These are phyloP conservation scores for Zygaena filipendulae DNA, from an alignment of 2,888 invertebrate species.

Conservation along the genomic window DNA sequence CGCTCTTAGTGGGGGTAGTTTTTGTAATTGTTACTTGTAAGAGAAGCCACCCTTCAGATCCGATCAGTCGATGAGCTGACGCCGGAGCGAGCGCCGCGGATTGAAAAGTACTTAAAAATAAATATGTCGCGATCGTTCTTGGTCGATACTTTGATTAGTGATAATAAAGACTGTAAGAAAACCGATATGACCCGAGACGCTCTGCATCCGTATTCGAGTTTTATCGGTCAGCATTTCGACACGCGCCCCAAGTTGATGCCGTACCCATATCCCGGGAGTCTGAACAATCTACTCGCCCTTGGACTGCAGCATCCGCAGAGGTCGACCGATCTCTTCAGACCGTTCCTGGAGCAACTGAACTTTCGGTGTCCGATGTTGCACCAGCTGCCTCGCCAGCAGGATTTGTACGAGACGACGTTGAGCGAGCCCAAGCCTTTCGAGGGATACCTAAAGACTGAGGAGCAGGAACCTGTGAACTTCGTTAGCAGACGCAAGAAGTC, in stretches of 20 bases:
- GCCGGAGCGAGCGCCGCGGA: constrained; percentile 21
- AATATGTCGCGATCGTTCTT: constrained; percentile 86
- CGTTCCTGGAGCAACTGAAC: constrained; percentile 53
- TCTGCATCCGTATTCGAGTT: constrained; percentile 41
- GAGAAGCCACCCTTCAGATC: constrained; percentile 34
- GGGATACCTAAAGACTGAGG: constrained; percentile 39
- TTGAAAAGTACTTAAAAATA: constrained; percentile 19
- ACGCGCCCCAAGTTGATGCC: constrained; percentile 64
- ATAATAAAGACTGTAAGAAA: constrained; percentile 60
- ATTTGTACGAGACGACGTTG: constrained; percentile 33
- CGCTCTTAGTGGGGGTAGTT: constrained; percentile 66
- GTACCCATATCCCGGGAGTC: constrained; percentile 71
- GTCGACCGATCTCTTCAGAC: constrained; percentile 55
- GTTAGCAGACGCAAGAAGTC: constrained; percentile 48
- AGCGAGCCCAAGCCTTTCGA: constrained; percentile 34
- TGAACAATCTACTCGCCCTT: constrained; percentile 73
- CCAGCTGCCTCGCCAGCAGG: constrained; percentile 46
- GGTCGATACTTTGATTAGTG: constrained; percentile 82
- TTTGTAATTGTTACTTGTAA: constrained; percentile 62
- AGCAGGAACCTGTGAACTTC: constrained; percentile 39
- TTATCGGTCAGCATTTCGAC: constrained; percentile 42
- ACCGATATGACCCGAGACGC: constrained; percentile 45
- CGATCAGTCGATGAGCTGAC: constrained; percentile 42
- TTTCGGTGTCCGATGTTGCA: constrained; percentile 51
- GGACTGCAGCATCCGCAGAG: constrained; percentile 71